phyloP scores from a whole-genome alignment of 2,797 vertebrate species.

The Anableps anableps region DNA sequence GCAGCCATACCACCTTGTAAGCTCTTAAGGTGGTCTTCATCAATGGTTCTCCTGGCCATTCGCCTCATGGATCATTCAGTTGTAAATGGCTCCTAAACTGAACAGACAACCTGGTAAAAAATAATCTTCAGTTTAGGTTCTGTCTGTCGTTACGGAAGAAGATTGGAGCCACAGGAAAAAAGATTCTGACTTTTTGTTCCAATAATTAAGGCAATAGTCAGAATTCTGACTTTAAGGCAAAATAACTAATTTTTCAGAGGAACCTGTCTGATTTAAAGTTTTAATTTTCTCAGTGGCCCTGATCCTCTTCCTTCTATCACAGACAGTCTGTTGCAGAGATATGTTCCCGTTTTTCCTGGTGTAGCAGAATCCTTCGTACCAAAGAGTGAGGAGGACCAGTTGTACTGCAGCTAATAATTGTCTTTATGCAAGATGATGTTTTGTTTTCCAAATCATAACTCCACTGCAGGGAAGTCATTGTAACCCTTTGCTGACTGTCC shows the following conservation, averaged over 20 bases:
- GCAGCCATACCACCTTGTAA: neutral
- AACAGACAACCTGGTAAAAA: neutral
- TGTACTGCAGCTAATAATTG: neutral
- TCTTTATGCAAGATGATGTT: neutral
- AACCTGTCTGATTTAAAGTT: neutral
- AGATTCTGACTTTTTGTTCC: neutral
- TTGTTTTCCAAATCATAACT: neutral
- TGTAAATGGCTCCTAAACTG: too few species aligned
- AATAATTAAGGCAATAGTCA: too few species aligned
- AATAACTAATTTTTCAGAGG: neutral
- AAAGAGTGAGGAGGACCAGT: neutral
- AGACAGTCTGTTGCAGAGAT: neutral
- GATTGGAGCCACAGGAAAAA: neutral
- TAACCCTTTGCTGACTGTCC: neutral
- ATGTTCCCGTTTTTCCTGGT: neutral
- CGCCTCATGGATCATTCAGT: too few species aligned
- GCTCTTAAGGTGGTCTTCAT: too few species aligned
- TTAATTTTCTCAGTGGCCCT: neutral
- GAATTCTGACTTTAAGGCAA: neutral
- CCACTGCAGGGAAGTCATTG: neutral
- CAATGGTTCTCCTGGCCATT: too few species aligned
- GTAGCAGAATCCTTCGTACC: neutral
- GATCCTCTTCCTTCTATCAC: neutral
- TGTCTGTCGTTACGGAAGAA: neutral
- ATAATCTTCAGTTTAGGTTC: neutral